phyloP scores from a whole-genome alignment of 2,797 vertebrate species.

The Siniperca undulata region DNA sequence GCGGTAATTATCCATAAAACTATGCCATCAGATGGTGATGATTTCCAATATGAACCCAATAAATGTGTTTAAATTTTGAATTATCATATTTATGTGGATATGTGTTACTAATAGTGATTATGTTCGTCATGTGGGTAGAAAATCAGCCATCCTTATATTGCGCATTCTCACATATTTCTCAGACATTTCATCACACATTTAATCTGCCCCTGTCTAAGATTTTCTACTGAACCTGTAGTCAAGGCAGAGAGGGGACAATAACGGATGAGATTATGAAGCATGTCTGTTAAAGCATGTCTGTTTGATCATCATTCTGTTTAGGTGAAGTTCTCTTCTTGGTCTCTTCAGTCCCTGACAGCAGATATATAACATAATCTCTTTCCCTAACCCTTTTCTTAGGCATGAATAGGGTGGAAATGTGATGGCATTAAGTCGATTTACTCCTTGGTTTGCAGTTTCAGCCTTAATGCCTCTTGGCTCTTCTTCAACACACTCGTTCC shows the following conservation, averaged over 20 bases:
- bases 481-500: slow-evolving; percentile 82
- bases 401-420: slow-evolving; percentile 86
- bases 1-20: slow-evolving; percentile 84
- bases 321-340: slow-evolving; percentile 84
- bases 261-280: slow-evolving; percentile 84
- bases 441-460: slow-evolving; percentile 87
- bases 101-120: slow-evolving; percentile 87
- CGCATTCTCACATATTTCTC: slow-evolving; percentile 83
- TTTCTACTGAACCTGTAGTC: slow-evolving; percentile 81
- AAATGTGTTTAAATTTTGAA: slow-evolving; percentile 84
- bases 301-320: slow-evolving; percentile 86
- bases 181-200: slow-evolving; percentile 87
- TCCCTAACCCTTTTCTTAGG: slow-evolving; percentile 83
- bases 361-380: slow-evolving; percentile 87
- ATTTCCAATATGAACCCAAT: slow-evolving; percentile 84
- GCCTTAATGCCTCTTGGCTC: slow-evolving; percentile 85
- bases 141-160: slow-evolving; percentile 78
- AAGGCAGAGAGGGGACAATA: slow-evolving; percentile 80
- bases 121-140: slow-evolving; percentile 82
- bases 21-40: slow-evolving; percentile 83
- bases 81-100: slow-evolving; percentile 85
- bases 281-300: slow-evolving; percentile 88
- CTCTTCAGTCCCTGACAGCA: slow-evolving; percentile 85
- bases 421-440: slow-evolving; percentile 89
- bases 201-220: slow-evolving; percentile 86